Evolutionary conservation across 2,888 invertebrate genomes (phyloP), one percentile per base, ranked within the genome.

Genomic region (Pycnomerus fuliginosus): DNA sequence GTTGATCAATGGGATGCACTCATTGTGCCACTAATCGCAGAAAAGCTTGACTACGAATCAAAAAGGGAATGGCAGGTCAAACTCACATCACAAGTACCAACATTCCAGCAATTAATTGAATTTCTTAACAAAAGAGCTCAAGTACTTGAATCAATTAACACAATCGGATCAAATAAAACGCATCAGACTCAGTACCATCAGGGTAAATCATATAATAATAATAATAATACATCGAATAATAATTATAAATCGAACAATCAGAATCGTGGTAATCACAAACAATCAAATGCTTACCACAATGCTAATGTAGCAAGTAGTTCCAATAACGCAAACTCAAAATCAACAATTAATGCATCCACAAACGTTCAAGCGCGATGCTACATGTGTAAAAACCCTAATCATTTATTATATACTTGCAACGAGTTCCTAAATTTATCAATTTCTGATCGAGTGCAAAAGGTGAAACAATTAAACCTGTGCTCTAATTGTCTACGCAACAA

Each of bases 131-230:
- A 22, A 16, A 11, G 30, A 25, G 17, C 20, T 10, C 16, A 33
- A n/a, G 8, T 33, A 33, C 22, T 33, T 20, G 33, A 33, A 33
- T 16, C 22, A 14, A 14, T 30, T n/a, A n/a, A n/a, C n/a, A n/a
- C n/a, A n/a, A n/a, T n/a, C n/a, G n/a, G n/a, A n/a, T n/a, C n/a
- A n/a, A n/a, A n/a, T n/a, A n/a, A n/a, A n/a, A n/a, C n/a, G n/a
- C n/a, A n/a, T n/a, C n/a, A n/a, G n/a, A n/a, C n/a, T n/a, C n/a
- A n/a, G n/a, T n/a, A n/a, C n/a, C n/a, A n/a, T n/a, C n/a, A n/a
- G n/a, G n/a, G n/a, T n/a, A n/a, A n/a, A n/a, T n/a, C n/a, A n/a
- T n/a, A n/a, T n/a, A n/a, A n/a, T n/a, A n/a, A n/a, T n/a, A n/a
- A n/a, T n/a, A n/a, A n/a, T n/a, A n/a, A n/a, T n/a, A n/a, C n/a